Conservation (phyloP, 2,888 invertebrate genomes). For the Pristionchus japonicus region DNA sequence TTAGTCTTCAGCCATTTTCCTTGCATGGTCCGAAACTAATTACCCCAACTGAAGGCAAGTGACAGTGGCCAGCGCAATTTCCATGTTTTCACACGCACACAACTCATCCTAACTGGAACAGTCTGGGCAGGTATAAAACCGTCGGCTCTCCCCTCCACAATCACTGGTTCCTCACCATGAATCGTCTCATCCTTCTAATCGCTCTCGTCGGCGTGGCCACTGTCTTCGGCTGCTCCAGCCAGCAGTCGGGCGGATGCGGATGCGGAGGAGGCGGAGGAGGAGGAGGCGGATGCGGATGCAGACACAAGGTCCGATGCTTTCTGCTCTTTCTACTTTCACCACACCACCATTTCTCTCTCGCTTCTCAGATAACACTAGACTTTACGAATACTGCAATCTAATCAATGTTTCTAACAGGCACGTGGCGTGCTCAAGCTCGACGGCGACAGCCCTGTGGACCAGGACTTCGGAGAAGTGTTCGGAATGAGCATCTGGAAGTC, state of each 20-base stretch:
- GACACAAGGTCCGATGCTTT: background rate
- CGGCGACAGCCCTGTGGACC: background rate
- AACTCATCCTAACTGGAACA: background rate
- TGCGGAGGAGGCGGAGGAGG: slow-evolving; percentile 33
- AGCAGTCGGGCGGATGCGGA: slow-evolving; percentile 1
- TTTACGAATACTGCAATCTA: too few relatives aligned
- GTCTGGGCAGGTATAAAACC: background rate
- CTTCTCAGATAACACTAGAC: too few relatives aligned
- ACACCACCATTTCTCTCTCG: too few relatives aligned
- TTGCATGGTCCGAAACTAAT: background rate
- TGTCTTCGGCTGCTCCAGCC: slow-evolving; percentile 11
- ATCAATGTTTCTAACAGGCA: too few relatives aligned
- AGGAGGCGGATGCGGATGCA: slow-evolving; percentile 19
- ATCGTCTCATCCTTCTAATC: background rate
- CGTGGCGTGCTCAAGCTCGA: slow-evolving; percentile 37
- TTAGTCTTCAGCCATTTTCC: background rate
- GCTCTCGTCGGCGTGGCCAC: slow-evolving; percentile 15
- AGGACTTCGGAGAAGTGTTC: slow-evolving; percentile 33
- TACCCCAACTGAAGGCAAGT: background rate
- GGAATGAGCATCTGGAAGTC: background rate
- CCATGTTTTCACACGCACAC: background rate
- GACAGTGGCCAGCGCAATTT: background rate
- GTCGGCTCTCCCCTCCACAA: background rate
- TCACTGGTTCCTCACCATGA: slow-evolving; percentile 19
- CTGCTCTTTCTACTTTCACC: too few relatives aligned